phyloP scores from a whole-genome alignment of 1,140 invertebrate genomes.

The Nilaparvata lugens region DNA sequence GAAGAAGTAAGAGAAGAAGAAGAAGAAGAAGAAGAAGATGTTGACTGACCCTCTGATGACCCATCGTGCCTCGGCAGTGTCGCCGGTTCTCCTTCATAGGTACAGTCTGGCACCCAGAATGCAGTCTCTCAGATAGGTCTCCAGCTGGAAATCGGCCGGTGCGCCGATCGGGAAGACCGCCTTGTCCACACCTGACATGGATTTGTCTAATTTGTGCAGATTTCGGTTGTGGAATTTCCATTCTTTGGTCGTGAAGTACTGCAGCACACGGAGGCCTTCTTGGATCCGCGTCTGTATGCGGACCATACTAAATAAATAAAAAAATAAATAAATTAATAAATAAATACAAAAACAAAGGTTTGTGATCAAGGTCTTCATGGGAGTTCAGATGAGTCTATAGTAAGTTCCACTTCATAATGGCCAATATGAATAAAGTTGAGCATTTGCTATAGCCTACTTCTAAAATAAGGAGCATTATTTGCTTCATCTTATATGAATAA shows the following conservation, averaged over 20 bases:
- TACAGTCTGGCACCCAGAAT: constrained; percentile 66
- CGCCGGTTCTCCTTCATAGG: constrained; percentile 52
- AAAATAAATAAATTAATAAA: too few relatives aligned
- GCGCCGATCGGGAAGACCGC: constrained; percentile 54
- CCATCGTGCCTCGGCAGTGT: constrained; percentile 22
- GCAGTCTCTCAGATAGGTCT: constrained; percentile 53
- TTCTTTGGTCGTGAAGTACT: constrained; percentile 85
- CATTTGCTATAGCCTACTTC: too few relatives aligned
- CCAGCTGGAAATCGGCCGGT: constrained; percentile 43
- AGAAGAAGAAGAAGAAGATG: too few relatives aligned
- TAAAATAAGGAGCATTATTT: too few relatives aligned
- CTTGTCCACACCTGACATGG: constrained; percentile 53
- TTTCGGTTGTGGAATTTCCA: constrained; percentile 74
- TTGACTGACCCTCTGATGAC: constrained; percentile 27
- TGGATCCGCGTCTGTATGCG: constrained; percentile 61
- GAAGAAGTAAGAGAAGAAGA: too few relatives aligned
- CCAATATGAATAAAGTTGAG: too few relatives aligned
- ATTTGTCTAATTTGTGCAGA: constrained; percentile 49
- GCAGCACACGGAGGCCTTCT: constrained; percentile 62
- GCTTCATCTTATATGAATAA: too few relatives aligned
- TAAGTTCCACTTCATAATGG: too few relatives aligned
- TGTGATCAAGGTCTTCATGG: too few relatives aligned
- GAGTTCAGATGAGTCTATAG: too few relatives aligned
- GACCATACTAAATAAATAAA: constrained; percentile 56
- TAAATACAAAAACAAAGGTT: too few relatives aligned